A percentile compares a stretch with the other conserved stretches of the same genome.
Evolutionary conservation across 1,140 invertebrate genomes (phyloP).

Genomic region (Drosophila gunungcola): DNA sequence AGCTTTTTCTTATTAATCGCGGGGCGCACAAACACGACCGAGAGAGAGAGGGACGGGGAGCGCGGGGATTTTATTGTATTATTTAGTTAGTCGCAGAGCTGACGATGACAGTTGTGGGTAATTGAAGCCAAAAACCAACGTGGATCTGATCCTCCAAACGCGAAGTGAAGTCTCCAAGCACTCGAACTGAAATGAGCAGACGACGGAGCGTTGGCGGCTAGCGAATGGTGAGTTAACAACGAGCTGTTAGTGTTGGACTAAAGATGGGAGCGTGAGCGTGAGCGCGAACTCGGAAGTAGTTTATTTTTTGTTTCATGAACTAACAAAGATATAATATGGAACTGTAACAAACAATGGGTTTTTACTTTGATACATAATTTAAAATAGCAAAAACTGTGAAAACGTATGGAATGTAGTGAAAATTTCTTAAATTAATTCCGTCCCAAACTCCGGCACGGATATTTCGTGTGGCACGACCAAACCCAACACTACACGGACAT

Average conservation of each 20-base stretch:
- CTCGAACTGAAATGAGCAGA: slow-evolving; percentile 53
- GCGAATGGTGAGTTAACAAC: slow-evolving; percentile 17
- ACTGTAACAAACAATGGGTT: too few species aligned
- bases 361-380: too few species aligned
- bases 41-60: slow-evolving; percentile 42
- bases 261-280: slow-evolving; percentile 12
- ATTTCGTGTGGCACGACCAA: slow-evolving; percentile 2
- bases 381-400: too few species aligned
- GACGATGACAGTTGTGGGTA: slow-evolving; percentile 69
- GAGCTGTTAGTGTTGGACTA: slow-evolving; percentile 12
- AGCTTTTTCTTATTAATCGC: slow-evolving; percentile 40
- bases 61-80: slow-evolving; percentile 53
- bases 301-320: too few species aligned
- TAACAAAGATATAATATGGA: too few species aligned
- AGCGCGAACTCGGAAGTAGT: background rate
- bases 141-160: slow-evolving; percentile 84
- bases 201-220: slow-evolving; percentile 6
- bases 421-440: too few species aligned
- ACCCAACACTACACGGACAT: background rate
- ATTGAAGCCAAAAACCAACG: slow-evolving; percentile 66
- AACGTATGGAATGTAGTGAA: too few species aligned
- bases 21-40: slow-evolving; percentile 57
- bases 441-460: too few species aligned
- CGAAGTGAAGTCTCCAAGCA: slow-evolving; percentile 83
- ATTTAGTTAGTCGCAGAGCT: slow-evolving; percentile 40